These are phyloP conservation scores for Omphaloscelis lunosa DNA, from an alignment of 2,888 invertebrate species.

Conservation along the genomic window DNA sequence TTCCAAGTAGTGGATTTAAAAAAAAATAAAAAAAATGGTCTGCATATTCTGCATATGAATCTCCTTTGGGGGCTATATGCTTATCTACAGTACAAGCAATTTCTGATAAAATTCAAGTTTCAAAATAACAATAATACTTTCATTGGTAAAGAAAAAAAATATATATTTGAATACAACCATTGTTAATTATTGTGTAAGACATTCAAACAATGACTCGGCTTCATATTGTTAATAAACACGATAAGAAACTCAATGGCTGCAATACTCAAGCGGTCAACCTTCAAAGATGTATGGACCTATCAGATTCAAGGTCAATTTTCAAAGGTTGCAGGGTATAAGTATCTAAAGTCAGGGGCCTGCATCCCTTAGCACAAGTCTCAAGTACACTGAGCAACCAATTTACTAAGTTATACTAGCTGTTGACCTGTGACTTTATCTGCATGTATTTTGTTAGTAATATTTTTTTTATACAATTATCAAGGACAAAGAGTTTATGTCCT, in stretches of 20 bases:
- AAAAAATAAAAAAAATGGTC: neutral
- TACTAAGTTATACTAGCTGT: neutral
- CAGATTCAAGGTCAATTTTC: neutral
- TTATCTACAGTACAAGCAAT: too few species aligned
- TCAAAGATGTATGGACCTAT: neutral
- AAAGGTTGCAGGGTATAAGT: too few species aligned
- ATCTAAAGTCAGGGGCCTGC: neutral
- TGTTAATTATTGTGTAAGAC: conserved; percentile 4
- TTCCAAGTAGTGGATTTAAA: too few species aligned
- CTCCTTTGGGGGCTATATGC: neutral
- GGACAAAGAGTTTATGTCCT: neutral
- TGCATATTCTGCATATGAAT: neutral
- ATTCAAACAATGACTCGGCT: neutral
- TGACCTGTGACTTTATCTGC: neutral
- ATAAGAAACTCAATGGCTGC: conserved; percentile 1
- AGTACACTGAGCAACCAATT: neutral
- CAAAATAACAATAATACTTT: too few species aligned
- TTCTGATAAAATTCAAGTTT: too few species aligned
- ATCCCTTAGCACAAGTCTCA: neutral
- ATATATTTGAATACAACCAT: neutral
- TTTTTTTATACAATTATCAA: neutral
- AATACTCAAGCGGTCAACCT: neutral
- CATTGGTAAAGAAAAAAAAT: neutral
- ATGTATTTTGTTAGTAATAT: neutral
- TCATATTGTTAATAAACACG: neutral